Evolutionary conservation across 2,113 vertebrate species (phyloP).

Genomic region (Heloderma charlesbogerti): DNA sequence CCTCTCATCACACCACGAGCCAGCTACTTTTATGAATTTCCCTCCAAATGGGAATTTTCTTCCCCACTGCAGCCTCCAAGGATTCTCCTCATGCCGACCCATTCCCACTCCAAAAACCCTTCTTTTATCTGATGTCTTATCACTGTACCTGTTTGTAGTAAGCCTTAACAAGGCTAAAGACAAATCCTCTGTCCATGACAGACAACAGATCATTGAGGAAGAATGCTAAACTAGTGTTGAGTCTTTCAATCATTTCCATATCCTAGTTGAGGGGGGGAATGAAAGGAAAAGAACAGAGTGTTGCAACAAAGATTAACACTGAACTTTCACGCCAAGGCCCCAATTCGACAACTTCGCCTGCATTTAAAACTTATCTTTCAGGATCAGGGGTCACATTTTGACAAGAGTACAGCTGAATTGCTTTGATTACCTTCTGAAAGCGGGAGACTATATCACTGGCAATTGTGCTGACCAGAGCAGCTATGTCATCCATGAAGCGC

Average conservation of each 20-base stretch:
- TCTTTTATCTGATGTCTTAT: not conserved
- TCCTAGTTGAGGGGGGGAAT: slow-evolving; percentile 78
- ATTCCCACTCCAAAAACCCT: not conserved
- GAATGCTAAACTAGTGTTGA: slow-evolving; percentile 96
- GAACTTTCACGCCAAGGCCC: slow-evolving; percentile 5
- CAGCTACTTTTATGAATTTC: too few relatives aligned
- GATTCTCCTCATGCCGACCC: not conserved
- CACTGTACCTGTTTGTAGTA: slow-evolving; percentile 95
- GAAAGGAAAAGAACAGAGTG: not conserved
- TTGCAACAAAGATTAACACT: not conserved
- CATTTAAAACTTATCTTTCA: not conserved
- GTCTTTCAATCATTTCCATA: slow-evolving; percentile 95
- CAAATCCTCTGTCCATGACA: slow-evolving; percentile 98
- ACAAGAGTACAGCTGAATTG: slow-evolving; percentile 31
- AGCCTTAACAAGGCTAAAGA: slow-evolving; percentile 90
- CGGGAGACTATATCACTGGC: slow-evolving; percentile 93
- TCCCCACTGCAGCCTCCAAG: not conserved
- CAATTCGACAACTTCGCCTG: slow-evolving; percentile 6
- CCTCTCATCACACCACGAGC: too few relatives aligned
- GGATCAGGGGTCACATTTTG: slow-evolving; percentile 23
- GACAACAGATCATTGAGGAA: slow-evolving; percentile 97
- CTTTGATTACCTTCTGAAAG: slow-evolving; percentile 92
- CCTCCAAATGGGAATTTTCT: not conserved
- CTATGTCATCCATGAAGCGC: slow-evolving; percentile 98
- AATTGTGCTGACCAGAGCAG: slow-evolving; percentile 96